A percentile compares a stretch with the other conserved stretches of the same genome.
Evolutionary conservation across 2,113 vertebrate species (phyloP).

Genomic region (Pterocles orientalis): DNA sequence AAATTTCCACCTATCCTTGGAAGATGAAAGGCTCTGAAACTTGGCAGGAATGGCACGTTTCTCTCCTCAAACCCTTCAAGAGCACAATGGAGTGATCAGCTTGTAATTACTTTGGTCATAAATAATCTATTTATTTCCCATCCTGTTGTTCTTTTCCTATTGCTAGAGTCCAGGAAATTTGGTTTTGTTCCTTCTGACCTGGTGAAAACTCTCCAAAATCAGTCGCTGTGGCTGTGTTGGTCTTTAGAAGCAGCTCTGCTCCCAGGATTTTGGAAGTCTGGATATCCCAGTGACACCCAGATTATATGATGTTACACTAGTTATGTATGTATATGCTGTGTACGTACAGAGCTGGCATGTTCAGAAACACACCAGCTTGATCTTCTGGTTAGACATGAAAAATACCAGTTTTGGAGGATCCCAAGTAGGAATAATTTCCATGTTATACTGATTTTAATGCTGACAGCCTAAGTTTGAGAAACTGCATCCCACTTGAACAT

Average conservation of each 20-base stretch:
- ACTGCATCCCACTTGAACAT: not conserved
- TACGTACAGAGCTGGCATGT: not conserved
- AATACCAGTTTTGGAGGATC: not conserved
- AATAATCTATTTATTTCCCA: not conserved
- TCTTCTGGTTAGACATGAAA: not conserved
- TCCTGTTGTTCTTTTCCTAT: not conserved
- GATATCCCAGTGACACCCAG: not conserved
- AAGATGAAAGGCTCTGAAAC: not conserved
- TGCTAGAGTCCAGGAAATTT: not conserved
- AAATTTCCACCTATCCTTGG: not conserved
- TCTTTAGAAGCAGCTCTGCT: not conserved
- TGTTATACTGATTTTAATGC: not conserved
- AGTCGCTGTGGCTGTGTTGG: not conserved
- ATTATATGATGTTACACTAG: not conserved
- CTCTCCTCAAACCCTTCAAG: not conserved
- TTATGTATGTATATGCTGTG: accelerated
- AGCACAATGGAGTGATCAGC: not conserved
- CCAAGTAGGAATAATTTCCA: not conserved
- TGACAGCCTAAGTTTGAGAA: not conserved
- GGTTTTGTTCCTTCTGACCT: not conserved
- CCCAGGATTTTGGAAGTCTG: not conserved
- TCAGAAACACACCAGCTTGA: not conserved
- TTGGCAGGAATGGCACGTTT: not conserved
- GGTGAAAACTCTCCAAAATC: not conserved
- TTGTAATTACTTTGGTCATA: not conserved